These are phyloP conservation scores for Coreoperca whiteheadi DNA, from an alignment of 2,113 vertebrate genomes.

Conservation along the genomic window DNA sequence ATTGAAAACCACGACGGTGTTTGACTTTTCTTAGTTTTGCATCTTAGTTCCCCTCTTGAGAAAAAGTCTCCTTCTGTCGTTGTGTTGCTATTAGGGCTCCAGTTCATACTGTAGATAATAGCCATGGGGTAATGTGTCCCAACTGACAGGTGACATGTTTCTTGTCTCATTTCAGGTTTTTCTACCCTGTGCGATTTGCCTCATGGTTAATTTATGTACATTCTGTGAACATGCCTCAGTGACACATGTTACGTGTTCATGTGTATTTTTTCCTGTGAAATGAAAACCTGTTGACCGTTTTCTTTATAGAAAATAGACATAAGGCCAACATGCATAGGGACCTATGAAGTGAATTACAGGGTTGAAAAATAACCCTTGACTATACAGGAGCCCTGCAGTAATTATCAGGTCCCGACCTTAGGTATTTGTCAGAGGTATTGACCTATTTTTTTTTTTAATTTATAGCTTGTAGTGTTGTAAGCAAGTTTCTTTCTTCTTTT, in stretches of 20 bases:
- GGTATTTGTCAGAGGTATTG: not conserved
- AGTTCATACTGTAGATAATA: slow-evolving; percentile 1
- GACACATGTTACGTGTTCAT: not conserved
- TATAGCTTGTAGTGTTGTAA: not conserved
- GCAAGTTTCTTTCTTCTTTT: not conserved
- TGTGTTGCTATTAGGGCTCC: not conserved
- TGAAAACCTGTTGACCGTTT: slow-evolving; percentile 28
- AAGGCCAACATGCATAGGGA: not conserved
- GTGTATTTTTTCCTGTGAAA: slow-evolving; percentile 3
- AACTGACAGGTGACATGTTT: not conserved
- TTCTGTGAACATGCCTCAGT: slow-evolving; percentile 15
- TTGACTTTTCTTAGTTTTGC: slow-evolving; percentile 16
- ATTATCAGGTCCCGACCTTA: not conserved
- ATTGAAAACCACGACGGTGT: slow-evolving; percentile 87
- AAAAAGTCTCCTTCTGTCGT: not conserved
- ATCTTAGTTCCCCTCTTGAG: not conserved
- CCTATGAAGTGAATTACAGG: not conserved
- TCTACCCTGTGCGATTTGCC: slow-evolving; percentile 24
- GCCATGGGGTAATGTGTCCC: slow-evolving; percentile 3
- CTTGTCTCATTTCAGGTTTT: slow-evolving; percentile 19
- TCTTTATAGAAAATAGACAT: not conserved
- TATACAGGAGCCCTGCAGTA: not conserved
- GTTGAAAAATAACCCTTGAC: not conserved
- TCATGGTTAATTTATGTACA: slow-evolving; percentile 17
- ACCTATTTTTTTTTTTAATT: not conserved